Percentiles rank a stretch among this genome's conserved stretches.
Evolutionary conservation across 2,113 vertebrate species (phyloP).

Genomic region (Oncorhynchus clarkii): DNA sequence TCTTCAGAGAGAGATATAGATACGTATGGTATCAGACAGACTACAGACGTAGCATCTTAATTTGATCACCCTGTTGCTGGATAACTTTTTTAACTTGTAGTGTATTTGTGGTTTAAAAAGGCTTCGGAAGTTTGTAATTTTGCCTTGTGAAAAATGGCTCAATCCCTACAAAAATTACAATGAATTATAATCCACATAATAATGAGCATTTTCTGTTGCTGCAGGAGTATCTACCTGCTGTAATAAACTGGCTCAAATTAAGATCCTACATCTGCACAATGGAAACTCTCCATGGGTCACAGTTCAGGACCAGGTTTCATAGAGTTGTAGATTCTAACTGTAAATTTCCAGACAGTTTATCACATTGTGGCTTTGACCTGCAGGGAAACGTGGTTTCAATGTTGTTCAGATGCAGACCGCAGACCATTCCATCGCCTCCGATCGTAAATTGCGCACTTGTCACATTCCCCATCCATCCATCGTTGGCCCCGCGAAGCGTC

Average conservation of each 20-base stretch:
- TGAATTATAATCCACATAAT: no score
- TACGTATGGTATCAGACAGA: not conserved
- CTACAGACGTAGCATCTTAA: no score
- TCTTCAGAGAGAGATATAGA: not conserved
- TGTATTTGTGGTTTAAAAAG: no score
- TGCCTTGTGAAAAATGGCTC: no score
- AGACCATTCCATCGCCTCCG: constrained; percentile 56
- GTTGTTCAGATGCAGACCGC: constrained; percentile 66
- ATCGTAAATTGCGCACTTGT: constrained; percentile 62
- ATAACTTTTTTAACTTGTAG: no score
- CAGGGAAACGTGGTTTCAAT: constrained; percentile 63
- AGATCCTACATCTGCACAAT: not conserved
- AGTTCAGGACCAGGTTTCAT: constrained; percentile 13
- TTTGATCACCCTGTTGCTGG: no score
- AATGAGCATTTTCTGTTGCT: no score
- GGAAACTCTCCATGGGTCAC: constrained; percentile 18
- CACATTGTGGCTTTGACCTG: constrained; percentile 59
- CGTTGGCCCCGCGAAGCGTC: constrained; percentile 50
- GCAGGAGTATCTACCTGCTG: no score
- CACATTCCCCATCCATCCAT: constrained; percentile 51
- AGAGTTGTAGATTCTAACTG: constrained; percentile 32
- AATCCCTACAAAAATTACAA: no score
- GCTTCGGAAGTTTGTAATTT: no score
- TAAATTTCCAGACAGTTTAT: constrained; percentile 39
- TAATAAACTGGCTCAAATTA: no score